A percentile compares a stretch with the other conserved stretches of the same genome.
phyloP scores from a whole-genome alignment of 2,888 invertebrate genomes.

The Ectropis crepuscularia region DNA sequence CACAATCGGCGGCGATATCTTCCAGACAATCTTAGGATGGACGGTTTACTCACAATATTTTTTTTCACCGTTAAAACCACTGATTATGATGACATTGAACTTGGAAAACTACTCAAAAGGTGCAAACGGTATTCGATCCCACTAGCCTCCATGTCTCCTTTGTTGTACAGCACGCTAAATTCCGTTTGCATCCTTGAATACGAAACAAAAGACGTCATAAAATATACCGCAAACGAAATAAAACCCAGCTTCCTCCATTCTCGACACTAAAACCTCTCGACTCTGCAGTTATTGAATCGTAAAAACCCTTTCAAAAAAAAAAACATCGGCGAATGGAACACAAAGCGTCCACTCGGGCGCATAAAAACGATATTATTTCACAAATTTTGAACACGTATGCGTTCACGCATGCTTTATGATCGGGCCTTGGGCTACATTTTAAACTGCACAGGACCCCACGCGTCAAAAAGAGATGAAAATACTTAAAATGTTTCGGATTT shows the following conservation, averaged over 20 bases:
- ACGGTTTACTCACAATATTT: no score
- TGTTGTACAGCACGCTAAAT: background rate
- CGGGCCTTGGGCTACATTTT: slow-evolving; percentile 14
- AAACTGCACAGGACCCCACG: slow-evolving; percentile 6
- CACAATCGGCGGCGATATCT: no score
- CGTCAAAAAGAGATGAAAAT: background rate
- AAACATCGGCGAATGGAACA: slow-evolving; percentile 15
- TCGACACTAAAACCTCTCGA: slow-evolving; percentile 21
- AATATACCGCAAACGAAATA: slow-evolving; percentile 14
- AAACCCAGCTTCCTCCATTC: slow-evolving; percentile 17
- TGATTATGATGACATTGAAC: no score
- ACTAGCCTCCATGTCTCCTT: no score
- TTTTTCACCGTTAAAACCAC: no score
- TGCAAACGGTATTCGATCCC: no score
- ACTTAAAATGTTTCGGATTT: background rate
- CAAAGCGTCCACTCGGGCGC: slow-evolving; percentile 25
- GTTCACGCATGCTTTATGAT: slow-evolving; percentile 12
- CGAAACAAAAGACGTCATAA: slow-evolving; percentile 19
- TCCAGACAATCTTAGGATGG: no score
- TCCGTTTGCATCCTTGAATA: background rate
- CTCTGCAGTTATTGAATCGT: slow-evolving; percentile 14
- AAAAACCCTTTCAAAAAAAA: slow-evolving; percentile 15
- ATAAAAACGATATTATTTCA: slow-evolving; percentile 27
- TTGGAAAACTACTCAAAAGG: no score
- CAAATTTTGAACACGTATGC: slow-evolving; percentile 11